These are phyloP conservation scores for Luidia sarsii DNA, from an alignment of 53 echinoderm and acorn worm species.

Conservation along the genomic window DNA sequence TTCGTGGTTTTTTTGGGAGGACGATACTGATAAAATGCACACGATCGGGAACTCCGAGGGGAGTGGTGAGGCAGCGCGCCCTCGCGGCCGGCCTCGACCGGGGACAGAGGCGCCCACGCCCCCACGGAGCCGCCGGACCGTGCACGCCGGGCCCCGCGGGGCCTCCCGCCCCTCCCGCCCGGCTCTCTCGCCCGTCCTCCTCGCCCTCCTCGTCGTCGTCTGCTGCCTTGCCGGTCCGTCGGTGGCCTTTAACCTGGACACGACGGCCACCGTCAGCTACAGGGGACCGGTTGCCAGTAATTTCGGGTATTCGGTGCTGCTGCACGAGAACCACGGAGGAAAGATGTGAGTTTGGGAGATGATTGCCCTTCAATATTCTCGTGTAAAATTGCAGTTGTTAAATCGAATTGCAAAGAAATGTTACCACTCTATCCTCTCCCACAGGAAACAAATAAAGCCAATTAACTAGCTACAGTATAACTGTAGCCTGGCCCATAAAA, in stretches of 20 bases:
- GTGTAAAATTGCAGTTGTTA: too few relatives aligned
- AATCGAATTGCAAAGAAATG: too few relatives aligned
- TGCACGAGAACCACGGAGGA: conserved; percentile 77
- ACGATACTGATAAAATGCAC: conserved; percentile 34
- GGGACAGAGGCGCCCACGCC: conserved; percentile 24
- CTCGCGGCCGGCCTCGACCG: not conserved
- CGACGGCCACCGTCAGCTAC: conserved; percentile 11
- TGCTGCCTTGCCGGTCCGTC: conserved; percentile 3
- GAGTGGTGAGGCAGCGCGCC: not conserved
- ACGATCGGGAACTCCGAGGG: conserved; percentile 16
- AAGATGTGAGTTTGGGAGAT: conserved; percentile 95
- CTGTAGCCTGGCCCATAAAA: too few relatives aligned
- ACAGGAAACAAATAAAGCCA: too few relatives aligned
- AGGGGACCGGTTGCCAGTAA: conserved; percentile 42
- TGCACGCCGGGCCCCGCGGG: conserved; percentile 4
- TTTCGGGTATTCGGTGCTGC: conserved; percentile 87
- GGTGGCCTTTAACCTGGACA: conserved; percentile 55
- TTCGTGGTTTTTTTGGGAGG: too few relatives aligned
- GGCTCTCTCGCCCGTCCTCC: not conserved
- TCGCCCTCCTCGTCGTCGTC: not conserved
- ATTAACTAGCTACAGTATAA: too few relatives aligned
- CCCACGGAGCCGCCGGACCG: conserved; percentile 13
- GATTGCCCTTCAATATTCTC: too few relatives aligned
- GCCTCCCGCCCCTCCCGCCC: not conserved
- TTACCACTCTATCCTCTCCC: too few relatives aligned